Percentiles rank a stretch among this genome's conserved stretches.
Conservation (phyloP, 2,113 vertebrate genomes). For the Anhinga anhinga region DNA sequence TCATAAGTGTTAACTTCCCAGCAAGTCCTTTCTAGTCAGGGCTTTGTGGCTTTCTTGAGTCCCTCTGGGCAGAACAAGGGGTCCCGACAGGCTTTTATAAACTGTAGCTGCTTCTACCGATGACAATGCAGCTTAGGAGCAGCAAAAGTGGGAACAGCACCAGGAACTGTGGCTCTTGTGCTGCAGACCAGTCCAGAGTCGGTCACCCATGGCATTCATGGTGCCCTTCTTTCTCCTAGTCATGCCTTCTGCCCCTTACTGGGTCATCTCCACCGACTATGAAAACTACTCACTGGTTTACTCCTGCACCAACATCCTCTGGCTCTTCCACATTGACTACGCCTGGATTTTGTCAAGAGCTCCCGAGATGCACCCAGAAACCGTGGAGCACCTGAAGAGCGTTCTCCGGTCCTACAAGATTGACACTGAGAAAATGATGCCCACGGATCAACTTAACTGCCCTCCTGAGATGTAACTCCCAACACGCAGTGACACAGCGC, state of each 20-base stretch:
- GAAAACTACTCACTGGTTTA: conserved; percentile 85
- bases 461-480: conserved; percentile 52
- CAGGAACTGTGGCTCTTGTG: not conserved
- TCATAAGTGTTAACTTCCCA: not conserved
- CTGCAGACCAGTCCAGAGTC: not conserved
- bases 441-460: conserved; percentile 83
- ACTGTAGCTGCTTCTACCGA: not conserved
- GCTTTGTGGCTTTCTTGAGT: not conserved
- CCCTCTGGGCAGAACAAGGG: not conserved
- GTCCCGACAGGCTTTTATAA: not conserved
- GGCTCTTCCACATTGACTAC: conserved; percentile 86
- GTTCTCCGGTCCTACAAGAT: conserved; percentile 82
- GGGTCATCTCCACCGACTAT: conserved; percentile 91
- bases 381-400: conserved; percentile 75
- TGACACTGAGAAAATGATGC: conserved; percentile 78
- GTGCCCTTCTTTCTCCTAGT: conserved; percentile 67
- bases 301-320: conserved; percentile 86
- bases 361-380: conserved; percentile 78
- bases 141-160: not conserved
- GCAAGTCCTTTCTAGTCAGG: not conserved
- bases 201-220: not conserved
- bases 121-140: not conserved
- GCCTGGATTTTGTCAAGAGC: conserved; percentile 87
- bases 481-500: not conserved
- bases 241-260: conserved; percentile 86